Percentiles rank a stretch among this genome's conserved stretches.
phyloP scores from a whole-genome alignment of 2,797 vertebrate species.

The Holocentrus rufus region DNA sequence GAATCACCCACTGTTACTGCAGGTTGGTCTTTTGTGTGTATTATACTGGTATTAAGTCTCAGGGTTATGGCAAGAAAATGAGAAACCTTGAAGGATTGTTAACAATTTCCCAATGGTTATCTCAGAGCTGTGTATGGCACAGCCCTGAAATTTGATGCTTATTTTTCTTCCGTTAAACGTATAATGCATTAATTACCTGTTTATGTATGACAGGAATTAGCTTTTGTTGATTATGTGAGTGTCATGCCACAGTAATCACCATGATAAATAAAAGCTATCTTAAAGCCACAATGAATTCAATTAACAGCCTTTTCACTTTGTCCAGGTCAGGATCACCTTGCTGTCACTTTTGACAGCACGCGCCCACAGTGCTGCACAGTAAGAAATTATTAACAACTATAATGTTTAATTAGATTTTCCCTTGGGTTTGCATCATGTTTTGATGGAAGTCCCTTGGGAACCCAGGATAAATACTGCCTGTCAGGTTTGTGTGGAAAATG shows the following conservation, averaged over 20 bases:
- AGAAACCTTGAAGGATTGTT: too few species aligned
- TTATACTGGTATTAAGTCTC: neutral
- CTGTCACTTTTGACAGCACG: conserved; percentile 78
- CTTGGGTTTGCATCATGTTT: too few species aligned
- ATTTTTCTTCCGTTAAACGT: neutral
- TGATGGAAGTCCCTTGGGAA: too few species aligned
- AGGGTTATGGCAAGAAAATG: neutral
- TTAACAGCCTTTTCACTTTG: conserved; percentile 3
- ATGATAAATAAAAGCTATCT: neutral
- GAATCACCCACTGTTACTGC: conserved; percentile 70
- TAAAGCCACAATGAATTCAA: neutral
- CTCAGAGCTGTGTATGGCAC: too few species aligned
- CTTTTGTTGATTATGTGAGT: neutral
- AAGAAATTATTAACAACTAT: conserved; percentile 3
- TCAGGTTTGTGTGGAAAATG: neutral
- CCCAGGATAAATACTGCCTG: too few species aligned
- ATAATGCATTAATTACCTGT: too few species aligned
- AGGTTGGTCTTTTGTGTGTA: conserved; percentile 70
- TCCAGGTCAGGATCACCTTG: conserved; percentile 78
- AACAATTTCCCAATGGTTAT: too few species aligned
- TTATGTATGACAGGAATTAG: too few species aligned
- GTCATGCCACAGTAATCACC: neutral
- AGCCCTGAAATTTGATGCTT: neutral
- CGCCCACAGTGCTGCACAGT: conserved; percentile 59
- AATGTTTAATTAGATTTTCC: neutral